A percentile compares a stretch with the other conserved stretches of the same genome.
Evolutionary conservation across 2,888 invertebrate species (phyloP).

Genomic region (Pachydiplax longipennis): DNA sequence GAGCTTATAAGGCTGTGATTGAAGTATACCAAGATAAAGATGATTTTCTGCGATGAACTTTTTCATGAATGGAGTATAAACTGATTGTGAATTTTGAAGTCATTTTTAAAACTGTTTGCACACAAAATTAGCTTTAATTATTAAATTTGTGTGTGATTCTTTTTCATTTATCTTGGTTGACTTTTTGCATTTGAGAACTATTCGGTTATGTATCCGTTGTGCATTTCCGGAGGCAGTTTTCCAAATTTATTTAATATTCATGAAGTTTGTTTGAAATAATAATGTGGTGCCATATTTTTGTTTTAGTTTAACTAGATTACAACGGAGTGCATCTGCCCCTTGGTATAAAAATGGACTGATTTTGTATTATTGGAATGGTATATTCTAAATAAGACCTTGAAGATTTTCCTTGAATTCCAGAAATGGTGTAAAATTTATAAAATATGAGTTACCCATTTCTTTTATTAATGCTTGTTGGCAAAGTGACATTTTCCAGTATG

Average conservation of each 20-base stretch:
- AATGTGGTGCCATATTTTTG: conserved; percentile 35
- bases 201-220: not conserved
- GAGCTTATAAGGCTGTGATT: conserved; percentile 30
- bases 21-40: conserved; percentile 31
- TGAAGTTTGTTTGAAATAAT: not conserved
- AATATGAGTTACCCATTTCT: too few species aligned
- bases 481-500: too few species aligned
- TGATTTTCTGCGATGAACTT: conserved; percentile 14
- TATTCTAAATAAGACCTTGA: not conserved
- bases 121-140: not conserved
- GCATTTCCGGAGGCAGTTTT: not conserved
- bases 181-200: not conserved
- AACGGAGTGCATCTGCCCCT: not conserved
- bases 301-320: not conserved
- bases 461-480: too few species aligned
- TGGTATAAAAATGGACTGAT: conserved; percentile 19
- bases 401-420: conserved; percentile 12
- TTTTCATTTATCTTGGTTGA: not conserved
- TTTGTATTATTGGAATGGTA: not conserved
- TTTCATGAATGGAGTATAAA: not conserved
- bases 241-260: not conserved
- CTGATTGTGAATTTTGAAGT: not conserved
- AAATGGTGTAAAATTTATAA: not conserved
- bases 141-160: not conserved
- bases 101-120: not conserved